These are phyloP conservation scores for Glaucidium brasilianum DNA, from an alignment of 2,113 vertebrate genomes.

Conservation along the genomic window DNA sequence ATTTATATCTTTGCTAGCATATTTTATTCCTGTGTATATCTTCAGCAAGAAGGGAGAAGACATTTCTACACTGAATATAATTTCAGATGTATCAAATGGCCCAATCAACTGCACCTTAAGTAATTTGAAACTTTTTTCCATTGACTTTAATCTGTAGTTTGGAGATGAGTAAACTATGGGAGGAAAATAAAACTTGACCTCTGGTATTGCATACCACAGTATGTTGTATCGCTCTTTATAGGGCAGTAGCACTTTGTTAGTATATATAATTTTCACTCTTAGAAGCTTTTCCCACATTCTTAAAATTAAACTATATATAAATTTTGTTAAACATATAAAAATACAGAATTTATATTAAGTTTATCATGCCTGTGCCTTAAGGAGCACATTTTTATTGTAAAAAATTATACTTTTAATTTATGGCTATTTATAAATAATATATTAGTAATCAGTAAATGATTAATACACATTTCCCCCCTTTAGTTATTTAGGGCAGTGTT, in stretches of 20 bases:
- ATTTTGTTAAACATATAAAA: neutral
- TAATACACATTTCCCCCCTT: conserved; percentile 57
- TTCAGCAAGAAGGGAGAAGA: neutral
- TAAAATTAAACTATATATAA: neutral
- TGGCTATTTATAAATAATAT: conserved; percentile 55
- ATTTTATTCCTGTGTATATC: neutral
- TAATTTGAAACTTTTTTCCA: neutral
- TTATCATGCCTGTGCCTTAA: neutral
- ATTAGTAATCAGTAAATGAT: conserved; percentile 74
- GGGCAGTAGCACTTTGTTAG: neutral
- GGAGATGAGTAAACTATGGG: neutral
- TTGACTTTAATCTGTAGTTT: neutral
- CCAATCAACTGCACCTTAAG: neutral
- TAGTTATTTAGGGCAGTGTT: conserved; percentile 61
- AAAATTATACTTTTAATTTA: conserved; percentile 17
- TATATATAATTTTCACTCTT: neutral
- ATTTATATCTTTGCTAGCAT: neutral
- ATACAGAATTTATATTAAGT: neutral
- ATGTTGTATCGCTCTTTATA: neutral
- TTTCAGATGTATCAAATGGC: neutral
- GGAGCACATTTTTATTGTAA: conserved; percentile 20
- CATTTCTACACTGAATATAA: neutral
- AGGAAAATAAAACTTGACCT: neutral
- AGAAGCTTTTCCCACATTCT: neutral
- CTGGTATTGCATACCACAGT: neutral